phyloP scores from a whole-genome alignment of 2,888 invertebrate species.

The Sabellastarte sp. region DNA sequence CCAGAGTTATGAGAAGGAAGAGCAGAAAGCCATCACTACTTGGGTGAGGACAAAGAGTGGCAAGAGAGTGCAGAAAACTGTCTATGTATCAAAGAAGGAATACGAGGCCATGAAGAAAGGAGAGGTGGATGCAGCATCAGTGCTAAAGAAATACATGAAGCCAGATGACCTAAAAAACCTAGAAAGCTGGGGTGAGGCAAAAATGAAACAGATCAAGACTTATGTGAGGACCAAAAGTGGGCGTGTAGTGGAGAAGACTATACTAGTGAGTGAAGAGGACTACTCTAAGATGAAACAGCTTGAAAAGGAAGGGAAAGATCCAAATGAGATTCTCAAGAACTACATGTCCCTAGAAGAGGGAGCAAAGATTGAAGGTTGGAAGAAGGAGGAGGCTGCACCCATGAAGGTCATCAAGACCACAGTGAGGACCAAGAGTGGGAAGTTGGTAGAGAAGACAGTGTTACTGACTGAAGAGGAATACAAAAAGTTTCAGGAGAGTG shows the following conservation, averaged over 20 bases:
- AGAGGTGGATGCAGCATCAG: conserved; percentile 34
- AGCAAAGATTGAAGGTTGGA: conserved; percentile 47
- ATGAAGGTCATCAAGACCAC: conserved; percentile 43
- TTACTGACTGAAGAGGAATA: conserved; percentile 51
- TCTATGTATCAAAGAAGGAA: conserved; percentile 54
- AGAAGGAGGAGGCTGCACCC: conserved; percentile 42
- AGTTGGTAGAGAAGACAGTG: conserved; percentile 54
- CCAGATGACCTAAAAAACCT: conserved; percentile 44
- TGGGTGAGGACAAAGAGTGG: conserved; percentile 57
- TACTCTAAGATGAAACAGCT: conserved; percentile 44
- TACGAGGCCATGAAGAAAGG: conserved; percentile 53
- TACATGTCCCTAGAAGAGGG: conserved; percentile 52
- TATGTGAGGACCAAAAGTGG: conserved; percentile 57
- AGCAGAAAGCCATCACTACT: conserved; percentile 54
- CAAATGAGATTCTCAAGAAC: conserved; percentile 47
- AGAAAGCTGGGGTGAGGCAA: conserved; percentile 56
- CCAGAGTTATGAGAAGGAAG: conserved; percentile 56
- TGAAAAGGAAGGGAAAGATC: conserved; percentile 45
- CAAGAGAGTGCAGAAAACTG: conserved; percentile 46
- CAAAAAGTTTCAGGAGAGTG: conserved; percentile 22
- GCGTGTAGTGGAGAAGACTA: conserved; percentile 50
- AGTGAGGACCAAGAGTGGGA: conserved; percentile 55
- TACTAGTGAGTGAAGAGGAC: conserved; percentile 54
- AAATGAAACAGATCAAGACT: conserved; percentile 56
- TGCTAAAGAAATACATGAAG: conserved; percentile 47